phyloP scores from a whole-genome alignment of 1,140 invertebrate genomes.

The Drosophila melanogaster region DNA sequence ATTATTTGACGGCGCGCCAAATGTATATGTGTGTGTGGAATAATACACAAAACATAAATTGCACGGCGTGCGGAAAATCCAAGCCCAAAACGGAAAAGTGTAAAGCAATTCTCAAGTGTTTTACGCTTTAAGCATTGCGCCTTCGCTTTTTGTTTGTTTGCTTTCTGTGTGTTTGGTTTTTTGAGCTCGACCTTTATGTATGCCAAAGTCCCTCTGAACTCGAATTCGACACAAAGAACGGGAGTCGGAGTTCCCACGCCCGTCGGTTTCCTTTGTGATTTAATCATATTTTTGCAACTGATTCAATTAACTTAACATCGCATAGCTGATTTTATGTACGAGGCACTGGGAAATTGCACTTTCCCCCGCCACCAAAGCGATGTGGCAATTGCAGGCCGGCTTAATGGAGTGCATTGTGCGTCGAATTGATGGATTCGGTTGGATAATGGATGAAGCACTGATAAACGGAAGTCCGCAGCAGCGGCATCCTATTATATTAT shows the following conservation, averaged over 20 bases:
- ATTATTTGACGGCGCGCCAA: slow-evolving; percentile 33
- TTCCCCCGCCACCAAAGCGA: slow-evolving; percentile 17
- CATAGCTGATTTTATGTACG: slow-evolving; percentile 30
- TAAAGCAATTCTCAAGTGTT: slow-evolving; percentile 80
- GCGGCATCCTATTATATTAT: slow-evolving; percentile 64
- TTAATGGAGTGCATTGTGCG: slow-evolving; percentile 68
- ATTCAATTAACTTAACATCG: slow-evolving; percentile 65
- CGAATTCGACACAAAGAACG: slow-evolving; percentile 16
- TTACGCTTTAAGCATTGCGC: slow-evolving; percentile 73
- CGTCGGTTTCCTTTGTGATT: slow-evolving; percentile 54
- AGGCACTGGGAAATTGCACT: slow-evolving; percentile 6
- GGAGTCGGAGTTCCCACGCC: slow-evolving; percentile 56
- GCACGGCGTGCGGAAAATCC: slow-evolving; percentile 8
- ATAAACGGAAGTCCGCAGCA: slow-evolving; percentile 68
- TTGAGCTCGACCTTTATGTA: slow-evolving; percentile 11
- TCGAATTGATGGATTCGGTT: slow-evolving; percentile 44
- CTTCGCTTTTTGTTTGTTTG: slow-evolving; percentile 43
- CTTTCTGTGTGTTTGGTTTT: slow-evolving; percentile 39
- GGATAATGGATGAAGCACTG: slow-evolving; percentile 46
- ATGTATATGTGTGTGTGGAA: slow-evolving; percentile 18
- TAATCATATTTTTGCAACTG: slow-evolving; percentile 64
- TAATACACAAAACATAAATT: slow-evolving; percentile 22
- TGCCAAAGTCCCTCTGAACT: not conserved
- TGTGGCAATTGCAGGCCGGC: slow-evolving; percentile 18
- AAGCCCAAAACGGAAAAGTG: slow-evolving; percentile 63